These are phyloP conservation scores for Cebus imitator DNA, from an alignment of 2,113 vertebrate genomes.

Conservation along the genomic window DNA sequence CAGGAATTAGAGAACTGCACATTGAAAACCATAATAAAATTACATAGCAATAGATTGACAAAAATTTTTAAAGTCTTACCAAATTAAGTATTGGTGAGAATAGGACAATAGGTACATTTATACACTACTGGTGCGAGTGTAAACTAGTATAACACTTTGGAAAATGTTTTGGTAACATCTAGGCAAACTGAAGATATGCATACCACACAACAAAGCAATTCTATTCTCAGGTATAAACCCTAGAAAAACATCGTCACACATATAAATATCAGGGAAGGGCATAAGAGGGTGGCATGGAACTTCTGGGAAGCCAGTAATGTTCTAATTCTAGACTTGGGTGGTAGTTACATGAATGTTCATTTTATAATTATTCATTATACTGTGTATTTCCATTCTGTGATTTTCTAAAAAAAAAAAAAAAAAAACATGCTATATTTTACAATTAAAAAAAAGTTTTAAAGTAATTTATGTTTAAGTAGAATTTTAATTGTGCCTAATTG, in stretches of 20 bases:
- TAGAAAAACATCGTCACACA: neutral
- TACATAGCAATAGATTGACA: neutral
- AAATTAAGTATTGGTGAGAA: neutral
- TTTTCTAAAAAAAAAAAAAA: neutral
- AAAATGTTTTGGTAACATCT: neutral
- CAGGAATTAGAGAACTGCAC: neutral
- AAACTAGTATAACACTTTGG: neutral
- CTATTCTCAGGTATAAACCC: neutral
- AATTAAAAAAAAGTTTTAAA: neutral
- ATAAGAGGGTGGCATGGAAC: neutral
- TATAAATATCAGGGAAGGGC: neutral
- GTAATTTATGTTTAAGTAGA: constrained; percentile 14
- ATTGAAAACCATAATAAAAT: constrained; percentile 30
- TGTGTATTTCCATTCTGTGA: neutral
- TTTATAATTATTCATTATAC: neutral
- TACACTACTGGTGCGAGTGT: neutral
- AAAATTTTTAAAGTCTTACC: neutral
- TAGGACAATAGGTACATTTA: neutral
- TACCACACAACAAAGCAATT: neutral
- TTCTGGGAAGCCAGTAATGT: neutral
- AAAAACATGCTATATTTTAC: neutral
- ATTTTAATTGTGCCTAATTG: constrained; percentile 34
- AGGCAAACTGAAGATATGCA: neutral
- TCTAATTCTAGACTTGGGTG: neutral
- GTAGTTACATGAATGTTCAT: neutral